phyloP scores from a whole-genome alignment of 2,113 vertebrate species.

The Lucifuga dentata region DNA sequence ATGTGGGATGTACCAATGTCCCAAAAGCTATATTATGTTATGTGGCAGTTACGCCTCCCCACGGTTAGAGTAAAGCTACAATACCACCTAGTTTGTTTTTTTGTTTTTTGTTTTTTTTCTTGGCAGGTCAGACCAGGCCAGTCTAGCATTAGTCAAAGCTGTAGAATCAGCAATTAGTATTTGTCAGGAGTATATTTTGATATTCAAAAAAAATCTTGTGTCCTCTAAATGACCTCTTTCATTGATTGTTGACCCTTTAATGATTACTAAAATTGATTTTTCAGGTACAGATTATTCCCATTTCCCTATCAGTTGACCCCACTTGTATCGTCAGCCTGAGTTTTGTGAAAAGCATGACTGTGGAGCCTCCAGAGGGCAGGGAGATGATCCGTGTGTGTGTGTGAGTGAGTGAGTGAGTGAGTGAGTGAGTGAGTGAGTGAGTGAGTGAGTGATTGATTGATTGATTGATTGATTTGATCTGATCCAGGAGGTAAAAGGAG shows the following conservation, averaged over 20 bases:
- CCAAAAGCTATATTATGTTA: slow-evolving; percentile 9
- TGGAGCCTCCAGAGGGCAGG: neutral
- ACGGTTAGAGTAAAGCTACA: neutral
- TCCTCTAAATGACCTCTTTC: neutral
- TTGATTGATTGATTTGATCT: slow-evolving; percentile 13
- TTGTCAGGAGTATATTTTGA: too few species aligned
- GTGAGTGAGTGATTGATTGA: too few species aligned
- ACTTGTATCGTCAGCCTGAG: neutral
- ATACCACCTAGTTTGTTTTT: slow-evolving; percentile 22
- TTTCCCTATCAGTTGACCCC: neutral
- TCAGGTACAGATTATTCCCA: too few species aligned
- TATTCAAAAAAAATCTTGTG: too few species aligned
- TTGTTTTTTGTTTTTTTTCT: too few species aligned
- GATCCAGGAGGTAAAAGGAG: slow-evolving; percentile 6
- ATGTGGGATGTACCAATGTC: slow-evolving; percentile 24
- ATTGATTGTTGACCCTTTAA: neutral
- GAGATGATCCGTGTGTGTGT: slow-evolving; percentile 7
- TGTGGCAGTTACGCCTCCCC: neutral
- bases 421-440: too few species aligned
- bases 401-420: too few species aligned
- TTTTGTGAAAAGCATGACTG: neutral
- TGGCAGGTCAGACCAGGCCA: slow-evolving; percentile 30
- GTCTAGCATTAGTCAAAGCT: slow-evolving; percentile 12
- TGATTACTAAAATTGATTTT: neutral
- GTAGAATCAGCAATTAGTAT: too few species aligned